Base-by-base conservation (phyloP, 2,888 invertebrate genomes). In the Chromoteleia sp. region DNA sequence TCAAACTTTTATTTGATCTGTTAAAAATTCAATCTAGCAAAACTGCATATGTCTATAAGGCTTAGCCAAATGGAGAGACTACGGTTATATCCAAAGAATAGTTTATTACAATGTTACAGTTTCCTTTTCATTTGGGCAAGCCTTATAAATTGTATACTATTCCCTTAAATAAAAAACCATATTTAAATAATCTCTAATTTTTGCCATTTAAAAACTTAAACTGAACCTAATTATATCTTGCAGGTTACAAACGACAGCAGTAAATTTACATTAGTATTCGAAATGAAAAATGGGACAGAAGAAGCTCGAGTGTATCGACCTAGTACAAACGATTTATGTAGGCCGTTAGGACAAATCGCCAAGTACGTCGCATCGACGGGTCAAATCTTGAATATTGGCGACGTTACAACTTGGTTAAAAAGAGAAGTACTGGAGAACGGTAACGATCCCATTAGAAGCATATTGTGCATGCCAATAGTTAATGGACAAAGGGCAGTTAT, bases 381-480 rank as follows among this genome's bases (percentile, higher is more conserved):
- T 50, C 96, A 97, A 93, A 96, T 96, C 2, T 93, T 98, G 4
- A 98, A 98, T 92, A 98, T 98, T 88, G 96, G 96, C 1, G 97
- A 98, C 91, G 97, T 97, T 6, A 94, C 94, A 2, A 94, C 95
- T 1, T 97, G 97, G 97, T 93, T 96, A 77, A 94, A 94, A 84
- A 95, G 94, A 25, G 88, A 89, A 29, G 86, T 91, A 3, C 84
- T 88, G 17, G 89, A 90, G 39, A 84, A 84, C 1, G 88, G 87
- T 7, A 86, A 95, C 0, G 95, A 94, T 63, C 94, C 94, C 70
- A 96, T 95, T 33, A 94, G 94, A 77, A 97, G 96, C 33, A 96
- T 98, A 90, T 94, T 98, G 0, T 97, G 97, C 88, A 97, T 98
- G 96, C 98, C 98, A 2, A 98, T 98, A 83, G 96, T 96, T 43